Conservation (phyloP, 2,113 vertebrate species). For the Noturus placidus region DNA sequence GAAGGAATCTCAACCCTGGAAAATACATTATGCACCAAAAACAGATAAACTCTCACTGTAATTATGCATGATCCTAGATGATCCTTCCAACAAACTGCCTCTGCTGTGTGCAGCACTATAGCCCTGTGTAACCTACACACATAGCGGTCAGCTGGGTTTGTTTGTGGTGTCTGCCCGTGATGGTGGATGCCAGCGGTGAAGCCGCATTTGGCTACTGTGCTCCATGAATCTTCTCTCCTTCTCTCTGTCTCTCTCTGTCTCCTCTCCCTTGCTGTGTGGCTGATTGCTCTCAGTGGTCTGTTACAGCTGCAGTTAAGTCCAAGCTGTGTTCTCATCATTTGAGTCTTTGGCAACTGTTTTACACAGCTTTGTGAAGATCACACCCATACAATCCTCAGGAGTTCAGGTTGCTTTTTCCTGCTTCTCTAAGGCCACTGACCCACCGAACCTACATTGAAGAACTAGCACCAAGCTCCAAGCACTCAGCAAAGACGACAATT, state of each 20-base stretch:
- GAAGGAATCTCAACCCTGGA: conserved; percentile 21
- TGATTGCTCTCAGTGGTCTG: not conserved
- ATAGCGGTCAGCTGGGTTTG: conserved; percentile 35
- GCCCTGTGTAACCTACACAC: conserved; percentile 4
- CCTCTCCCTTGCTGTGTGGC: not conserved
- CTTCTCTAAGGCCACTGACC: not conserved
- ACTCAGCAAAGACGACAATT: not conserved
- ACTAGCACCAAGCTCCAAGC: not conserved
- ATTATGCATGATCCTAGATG: conserved; percentile 42
- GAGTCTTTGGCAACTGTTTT: not conserved
- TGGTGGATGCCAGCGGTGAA: conserved; percentile 33
- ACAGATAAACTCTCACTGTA: conserved; percentile 43
- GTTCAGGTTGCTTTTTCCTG: not conserved
- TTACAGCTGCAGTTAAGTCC: not conserved
- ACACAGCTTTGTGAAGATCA: not conserved
- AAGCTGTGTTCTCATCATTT: not conserved
- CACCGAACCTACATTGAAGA: not conserved
- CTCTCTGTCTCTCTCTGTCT: not conserved
- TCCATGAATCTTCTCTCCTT: not conserved
- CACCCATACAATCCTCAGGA: no score
- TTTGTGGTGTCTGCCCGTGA: conserved; percentile 51
- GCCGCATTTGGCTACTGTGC: conserved; percentile 41
- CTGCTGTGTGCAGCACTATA: conserved; percentile 4
- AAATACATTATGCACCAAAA: conserved; percentile 51
- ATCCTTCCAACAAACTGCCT: conserved; percentile 8